Conservation (phyloP, 2,113 vertebrate genomes). For the Pyxicephalus adspersus region DNA sequence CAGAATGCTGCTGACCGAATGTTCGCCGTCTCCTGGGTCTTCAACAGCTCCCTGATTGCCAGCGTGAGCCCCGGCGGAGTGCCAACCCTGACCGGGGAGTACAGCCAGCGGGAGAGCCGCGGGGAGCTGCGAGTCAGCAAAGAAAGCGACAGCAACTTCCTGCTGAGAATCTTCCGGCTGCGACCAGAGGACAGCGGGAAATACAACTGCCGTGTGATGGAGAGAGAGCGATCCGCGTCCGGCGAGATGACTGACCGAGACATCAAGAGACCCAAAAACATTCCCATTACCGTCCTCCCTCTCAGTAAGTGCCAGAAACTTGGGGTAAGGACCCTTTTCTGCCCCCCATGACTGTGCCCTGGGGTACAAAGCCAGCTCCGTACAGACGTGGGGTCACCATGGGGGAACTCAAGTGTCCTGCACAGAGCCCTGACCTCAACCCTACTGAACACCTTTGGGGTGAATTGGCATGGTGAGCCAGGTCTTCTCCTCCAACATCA, state of each 20-base stretch:
- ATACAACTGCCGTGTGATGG: conserved; percentile 94
- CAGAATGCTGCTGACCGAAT: conserved; percentile 91
- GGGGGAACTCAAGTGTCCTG: too few relatives aligned
- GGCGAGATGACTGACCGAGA: conserved; percentile 94
- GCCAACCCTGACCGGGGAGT: conserved; percentile 86
- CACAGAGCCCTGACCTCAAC: too few relatives aligned
- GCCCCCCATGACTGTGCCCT: too few relatives aligned
- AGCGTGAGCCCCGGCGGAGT: conserved; percentile 91
- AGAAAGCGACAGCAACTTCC: conserved; percentile 81
- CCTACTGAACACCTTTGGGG: too few relatives aligned
- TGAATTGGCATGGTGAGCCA: too few relatives aligned
- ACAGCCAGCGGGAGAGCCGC: conserved; percentile 80
- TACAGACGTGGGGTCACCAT: too few relatives aligned
- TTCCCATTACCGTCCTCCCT: conserved; percentile 86
- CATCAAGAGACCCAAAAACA: conserved; percentile 93
- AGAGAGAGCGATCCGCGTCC: conserved; percentile 87
- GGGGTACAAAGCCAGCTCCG: too few relatives aligned
- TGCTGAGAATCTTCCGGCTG: conserved; percentile 91
- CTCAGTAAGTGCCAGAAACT: conserved; percentile 98
- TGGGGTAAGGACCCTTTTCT: too few relatives aligned
- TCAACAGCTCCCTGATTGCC: conserved; percentile 95
- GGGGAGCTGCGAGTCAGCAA: conserved; percentile 91
- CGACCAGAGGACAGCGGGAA: conserved; percentile 88
- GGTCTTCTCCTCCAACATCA: too few relatives aligned
- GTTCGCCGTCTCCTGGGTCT: conserved; percentile 98